These are phyloP conservation scores for Diplodus puntazzo DNA, from an alignment of 2,797 vertebrate species.

Conservation along the genomic window DNA sequence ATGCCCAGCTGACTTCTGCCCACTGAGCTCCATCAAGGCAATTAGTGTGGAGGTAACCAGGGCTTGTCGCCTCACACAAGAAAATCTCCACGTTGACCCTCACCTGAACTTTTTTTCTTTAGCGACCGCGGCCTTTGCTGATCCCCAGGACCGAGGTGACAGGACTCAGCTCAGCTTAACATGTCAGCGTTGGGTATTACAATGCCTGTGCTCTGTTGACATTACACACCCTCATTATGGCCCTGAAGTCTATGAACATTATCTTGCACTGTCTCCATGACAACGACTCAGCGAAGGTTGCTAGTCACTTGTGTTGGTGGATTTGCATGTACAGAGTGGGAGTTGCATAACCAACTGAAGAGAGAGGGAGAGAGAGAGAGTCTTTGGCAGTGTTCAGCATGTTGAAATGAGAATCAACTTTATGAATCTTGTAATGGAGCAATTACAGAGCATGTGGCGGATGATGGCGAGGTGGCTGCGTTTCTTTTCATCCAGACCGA, in stretches of 20 bases:
- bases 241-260: slow-evolving; percentile 71
- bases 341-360: slow-evolving; percentile 79
- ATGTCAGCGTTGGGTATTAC: slow-evolving; percentile 50
- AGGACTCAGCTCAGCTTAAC: slow-evolving; percentile 53
- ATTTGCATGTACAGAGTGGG: slow-evolving; percentile 81
- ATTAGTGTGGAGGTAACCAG: slow-evolving; percentile 58
- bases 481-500: slow-evolving; percentile 57
- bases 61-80: slow-evolving; percentile 48
- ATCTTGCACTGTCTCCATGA: slow-evolving; percentile 77
- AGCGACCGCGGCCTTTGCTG: slow-evolving; percentile 11
- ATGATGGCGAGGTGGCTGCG: slow-evolving; percentile 39
- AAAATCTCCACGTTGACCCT: slow-evolving; percentile 69
- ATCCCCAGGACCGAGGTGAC: slow-evolving; percentile 37
- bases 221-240: slow-evolving; percentile 70
- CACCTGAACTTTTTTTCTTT: slow-evolving; percentile 67
- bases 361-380: slow-evolving; percentile 48
- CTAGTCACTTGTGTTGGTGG: slow-evolving; percentile 76
- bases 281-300: slow-evolving; percentile 71
- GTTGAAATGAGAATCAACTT: slow-evolving; percentile 62
- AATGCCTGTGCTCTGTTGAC: slow-evolving; percentile 68
- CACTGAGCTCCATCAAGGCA: slow-evolving; percentile 69
- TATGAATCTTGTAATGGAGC: slow-evolving; percentile 67
- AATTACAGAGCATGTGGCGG: slow-evolving; percentile 48
- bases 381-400: slow-evolving; percentile 47
- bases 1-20: slow-evolving; percentile 67